Percentiles rank a stretch among this genome's conserved stretches.
Conservation (phyloP, 1,140 invertebrate genomes). For the Drosophila jambulina region DNA sequence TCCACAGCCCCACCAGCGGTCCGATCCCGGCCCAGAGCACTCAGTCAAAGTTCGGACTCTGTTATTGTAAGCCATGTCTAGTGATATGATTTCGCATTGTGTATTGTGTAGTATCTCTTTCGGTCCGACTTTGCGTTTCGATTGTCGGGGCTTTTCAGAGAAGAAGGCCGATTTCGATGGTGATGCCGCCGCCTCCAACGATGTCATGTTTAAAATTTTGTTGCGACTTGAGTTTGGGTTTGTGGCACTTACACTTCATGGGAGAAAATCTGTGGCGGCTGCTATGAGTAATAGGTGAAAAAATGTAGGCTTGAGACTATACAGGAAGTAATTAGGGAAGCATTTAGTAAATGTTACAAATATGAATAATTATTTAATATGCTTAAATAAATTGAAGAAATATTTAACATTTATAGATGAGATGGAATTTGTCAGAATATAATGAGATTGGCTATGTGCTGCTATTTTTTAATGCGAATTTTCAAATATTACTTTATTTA, state of each 20-base stretch:
- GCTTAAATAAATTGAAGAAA: not conserved
- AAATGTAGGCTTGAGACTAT: not conserved
- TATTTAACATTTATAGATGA: not conserved
- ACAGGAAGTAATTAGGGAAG: not conserved
- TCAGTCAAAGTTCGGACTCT: constrained; percentile 76
- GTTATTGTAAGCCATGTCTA: constrained; percentile 83
- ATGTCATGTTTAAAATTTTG: constrained; percentile 33
- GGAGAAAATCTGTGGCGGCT: constrained; percentile 8
- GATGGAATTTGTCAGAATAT: not conserved
- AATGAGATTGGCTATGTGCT: too few species aligned
- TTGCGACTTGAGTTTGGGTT: constrained; percentile 22
- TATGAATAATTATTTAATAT: not conserved
- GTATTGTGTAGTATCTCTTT: constrained; percentile 55
- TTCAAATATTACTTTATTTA: too few species aligned
- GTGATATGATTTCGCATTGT: constrained; percentile 82
- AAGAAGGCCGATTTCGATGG: constrained; percentile 42
- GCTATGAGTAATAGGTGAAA: constrained; percentile 26
- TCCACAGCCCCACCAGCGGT: constrained; percentile 12
- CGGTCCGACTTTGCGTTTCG: constrained; percentile 56
- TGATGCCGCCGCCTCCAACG: constrained; percentile 54
- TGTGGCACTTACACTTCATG: not conserved
- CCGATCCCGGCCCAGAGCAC: constrained; percentile 48
- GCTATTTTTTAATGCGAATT: too few species aligned
- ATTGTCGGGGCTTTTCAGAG: constrained; percentile 61
- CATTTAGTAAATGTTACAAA: not conserved